Conservation (phyloP, 2,888 invertebrate species). For the Buathra laborator region DNA sequence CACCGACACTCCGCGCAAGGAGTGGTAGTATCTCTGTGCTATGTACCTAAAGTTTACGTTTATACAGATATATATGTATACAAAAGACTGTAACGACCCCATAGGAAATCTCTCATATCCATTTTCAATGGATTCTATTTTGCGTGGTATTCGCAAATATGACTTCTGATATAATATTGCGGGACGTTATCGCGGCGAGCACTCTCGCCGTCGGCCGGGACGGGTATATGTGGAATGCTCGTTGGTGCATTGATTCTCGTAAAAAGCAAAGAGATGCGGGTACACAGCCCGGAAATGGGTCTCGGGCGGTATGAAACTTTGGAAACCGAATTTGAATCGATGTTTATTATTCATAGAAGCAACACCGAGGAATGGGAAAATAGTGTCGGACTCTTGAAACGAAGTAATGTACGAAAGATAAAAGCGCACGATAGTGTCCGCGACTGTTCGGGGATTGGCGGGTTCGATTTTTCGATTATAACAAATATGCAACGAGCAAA, state of each 20-base stretch:
- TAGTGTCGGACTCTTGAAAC: not conserved
- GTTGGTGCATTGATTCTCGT: conserved; percentile 36
- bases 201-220: not conserved
- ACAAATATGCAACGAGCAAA: not conserved
- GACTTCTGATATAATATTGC: conserved; percentile 32
- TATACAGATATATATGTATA: not conserved
- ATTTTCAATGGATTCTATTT: conserved; percentile 43
- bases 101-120: conserved; percentile 2
- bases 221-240: not conserved
- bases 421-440: not conserved
- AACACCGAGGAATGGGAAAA: not conserved
- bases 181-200: conserved; percentile 31
- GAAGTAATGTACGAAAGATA: not conserved
- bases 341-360: conserved; percentile 64
- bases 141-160: not conserved
- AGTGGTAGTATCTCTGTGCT: not conserved
- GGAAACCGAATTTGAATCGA: conserved; percentile 62
- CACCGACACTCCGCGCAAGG: conserved; percentile 8
- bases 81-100: not conserved
- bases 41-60: not conserved
- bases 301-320: not conserved
- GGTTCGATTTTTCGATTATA: not conserved
- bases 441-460: not conserved
- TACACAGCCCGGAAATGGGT: conserved; percentile 20
- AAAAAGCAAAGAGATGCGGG: conserved; percentile 31